Evolutionary conservation across 2,113 vertebrate genomes (phyloP), one percentile per base, ranked within the genome.

Genomic region (Grammomys dolichurus): DNA sequence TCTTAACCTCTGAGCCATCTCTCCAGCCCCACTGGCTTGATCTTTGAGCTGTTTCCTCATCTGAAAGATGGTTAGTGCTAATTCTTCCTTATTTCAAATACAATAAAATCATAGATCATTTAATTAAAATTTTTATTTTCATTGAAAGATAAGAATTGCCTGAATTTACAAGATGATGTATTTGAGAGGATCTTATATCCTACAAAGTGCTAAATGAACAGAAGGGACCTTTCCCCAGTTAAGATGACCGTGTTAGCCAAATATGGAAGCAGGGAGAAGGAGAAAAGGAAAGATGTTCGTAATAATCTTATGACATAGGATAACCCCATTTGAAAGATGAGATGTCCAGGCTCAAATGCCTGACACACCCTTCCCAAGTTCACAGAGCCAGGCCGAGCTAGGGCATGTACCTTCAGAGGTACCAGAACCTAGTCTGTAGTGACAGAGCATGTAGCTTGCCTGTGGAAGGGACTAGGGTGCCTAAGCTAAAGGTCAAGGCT

Each of bases 251-350:
- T 72, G 76, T 81, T 13, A 54, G 51, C 72, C 63, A 87, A 72
- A 5, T 16, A 67, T 70, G 16, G 12, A 19, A 31, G 20, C 14
- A 9, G 40, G 0, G 20, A 10, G 75, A 60, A 14, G 17, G 16
- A 10, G 69, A 60, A 13, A 10, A 7, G 17, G 26, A 5, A 51
- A 60, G 5, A 56, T 56, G 22, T 67, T 85, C 9, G 48, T 14
- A 12, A 33, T 60, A 80, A 78, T 40, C 46, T 36, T 43, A 56
- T 77, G 33, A 69, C 77, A 77, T 40, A 78, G 31, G 67, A 78
- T 40, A 56, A 28, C 76, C 33, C 60, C 69, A 73, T 63, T 97
- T 91, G 87, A 87, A 28, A 96, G 91, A 80, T 48, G 24, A 93
- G 40, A 93, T 78, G 56, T 20, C 54, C 67, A 87, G 54, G 3